Evolutionary conservation across 1,140 invertebrate genomes (phyloP).

Genomic region (Camponotus vicinus): DNA sequence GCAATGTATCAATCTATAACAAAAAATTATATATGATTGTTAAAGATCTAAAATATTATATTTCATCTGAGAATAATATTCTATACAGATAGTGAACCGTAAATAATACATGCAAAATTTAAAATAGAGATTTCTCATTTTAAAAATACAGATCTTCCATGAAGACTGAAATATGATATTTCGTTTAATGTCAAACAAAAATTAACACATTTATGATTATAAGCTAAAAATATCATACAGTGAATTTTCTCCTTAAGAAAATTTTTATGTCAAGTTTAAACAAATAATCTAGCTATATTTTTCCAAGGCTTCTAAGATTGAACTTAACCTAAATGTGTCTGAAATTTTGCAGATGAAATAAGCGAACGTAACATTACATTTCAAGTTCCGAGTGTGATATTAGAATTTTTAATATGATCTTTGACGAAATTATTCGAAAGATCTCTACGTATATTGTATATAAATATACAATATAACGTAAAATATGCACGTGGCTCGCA

Average conservation of each 20-base stretch:
- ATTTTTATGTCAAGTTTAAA: too few species aligned
- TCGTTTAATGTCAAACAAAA: neutral
- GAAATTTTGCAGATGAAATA: neutral
- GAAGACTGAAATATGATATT: neutral
- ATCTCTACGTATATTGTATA: neutral
- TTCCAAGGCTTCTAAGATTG: neutral
- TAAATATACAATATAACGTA: neutral
- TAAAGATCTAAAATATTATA: neutral
- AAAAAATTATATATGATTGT: neutral
- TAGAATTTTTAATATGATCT: neutral
- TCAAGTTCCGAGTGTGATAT: neutral
- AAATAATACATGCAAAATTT: neutral
- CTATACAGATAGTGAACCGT: too few species aligned
- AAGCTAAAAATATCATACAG: neutral
- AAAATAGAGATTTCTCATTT: neutral
- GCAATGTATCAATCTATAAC: conserved; percentile 79
- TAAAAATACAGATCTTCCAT: neutral
- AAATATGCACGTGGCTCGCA: conserved; percentile 34
- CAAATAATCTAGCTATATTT: neutral
- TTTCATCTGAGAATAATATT: neutral
- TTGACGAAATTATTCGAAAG: neutral
- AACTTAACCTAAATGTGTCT: neutral
- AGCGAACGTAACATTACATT: neutral
- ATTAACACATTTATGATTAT: neutral
- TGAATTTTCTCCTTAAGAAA: neutral